These are phyloP conservation scores for Lottia scabra DNA, from an alignment of 2,888 invertebrate genomes.

Conservation along the genomic window DNA sequence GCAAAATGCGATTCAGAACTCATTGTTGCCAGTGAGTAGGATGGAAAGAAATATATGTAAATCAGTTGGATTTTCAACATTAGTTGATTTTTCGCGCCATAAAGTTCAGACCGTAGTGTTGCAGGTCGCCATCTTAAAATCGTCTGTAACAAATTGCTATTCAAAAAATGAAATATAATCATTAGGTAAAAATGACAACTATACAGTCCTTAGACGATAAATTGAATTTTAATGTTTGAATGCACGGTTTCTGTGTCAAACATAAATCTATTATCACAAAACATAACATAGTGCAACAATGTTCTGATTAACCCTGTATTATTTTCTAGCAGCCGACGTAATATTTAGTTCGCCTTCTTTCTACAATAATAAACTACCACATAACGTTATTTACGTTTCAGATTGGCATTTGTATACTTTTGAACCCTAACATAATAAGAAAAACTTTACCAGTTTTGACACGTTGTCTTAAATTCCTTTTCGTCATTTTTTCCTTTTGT, in stretches of 20 bases:
- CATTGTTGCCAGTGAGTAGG: too few relatives aligned
- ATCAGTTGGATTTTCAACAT: too few relatives aligned
- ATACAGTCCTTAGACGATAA: too few relatives aligned
- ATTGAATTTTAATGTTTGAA: too few relatives aligned
- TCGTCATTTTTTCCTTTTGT: slow-evolving; percentile 32
- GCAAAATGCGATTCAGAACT: too few relatives aligned
- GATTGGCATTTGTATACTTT: neutral
- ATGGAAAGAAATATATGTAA: too few relatives aligned
- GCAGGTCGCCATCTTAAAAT: slow-evolving; percentile 36
- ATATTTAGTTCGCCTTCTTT: neutral
- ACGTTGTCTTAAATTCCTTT: slow-evolving; percentile 25
- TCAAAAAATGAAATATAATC: neutral
- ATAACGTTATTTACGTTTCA: neutral
- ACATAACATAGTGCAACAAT: neutral
- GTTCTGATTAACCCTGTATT: neutral
- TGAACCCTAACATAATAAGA: neutral
- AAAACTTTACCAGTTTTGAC: slow-evolving; percentile 7
- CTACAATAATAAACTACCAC: neutral
- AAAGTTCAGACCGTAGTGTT: slow-evolving; percentile 15
- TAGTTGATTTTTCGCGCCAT: slow-evolving; percentile 14
- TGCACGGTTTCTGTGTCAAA: too few relatives aligned
- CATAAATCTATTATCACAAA: too few relatives aligned
- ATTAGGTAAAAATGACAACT: too few relatives aligned
- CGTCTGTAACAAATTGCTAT: slow-evolving; percentile 29
- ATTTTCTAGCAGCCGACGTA: slow-evolving; percentile 23